Conservation (phyloP, 2,113 vertebrate genomes). For the Oreochromis niloticus region DNA sequence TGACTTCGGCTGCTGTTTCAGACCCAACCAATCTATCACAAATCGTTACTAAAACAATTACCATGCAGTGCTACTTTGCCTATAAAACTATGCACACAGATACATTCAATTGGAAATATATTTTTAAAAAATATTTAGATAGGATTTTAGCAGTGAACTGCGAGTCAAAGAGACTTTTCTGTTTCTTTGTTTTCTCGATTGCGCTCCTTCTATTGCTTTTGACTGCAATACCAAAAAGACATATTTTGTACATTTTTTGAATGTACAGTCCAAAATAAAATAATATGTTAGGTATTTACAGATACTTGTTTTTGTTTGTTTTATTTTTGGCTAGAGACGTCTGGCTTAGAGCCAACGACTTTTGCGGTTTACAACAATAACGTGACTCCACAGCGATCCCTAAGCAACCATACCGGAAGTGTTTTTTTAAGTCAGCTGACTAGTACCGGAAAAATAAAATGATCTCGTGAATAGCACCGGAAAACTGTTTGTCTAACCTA, state of each 20-base stretch:
- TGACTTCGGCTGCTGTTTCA: background rate
- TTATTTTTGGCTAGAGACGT: background rate
- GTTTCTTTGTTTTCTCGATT: background rate
- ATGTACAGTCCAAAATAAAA: background rate
- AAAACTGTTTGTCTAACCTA: fast-evolving
- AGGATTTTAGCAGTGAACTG: background rate
- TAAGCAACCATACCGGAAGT: constrained; percentile 42
- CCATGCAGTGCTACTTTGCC: background rate
- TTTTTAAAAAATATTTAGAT: background rate
- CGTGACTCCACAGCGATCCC: background rate
- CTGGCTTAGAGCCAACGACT: background rate
- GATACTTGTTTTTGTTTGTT: background rate
- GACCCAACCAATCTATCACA: background rate
- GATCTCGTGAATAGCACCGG: background rate
- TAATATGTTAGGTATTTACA: background rate
- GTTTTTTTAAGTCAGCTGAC: constrained; percentile 64
- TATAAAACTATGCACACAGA: background rate
- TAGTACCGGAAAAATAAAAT: background rate
- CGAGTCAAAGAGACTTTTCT: background rate
- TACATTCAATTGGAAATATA: fast-evolving
- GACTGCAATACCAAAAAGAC: background rate
- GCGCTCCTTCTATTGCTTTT: constrained; percentile 38
- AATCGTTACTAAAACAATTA: background rate
- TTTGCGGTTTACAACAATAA: background rate
- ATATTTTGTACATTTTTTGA: background rate